Evolutionary conservation across 2,113 vertebrate genomes (phyloP), one percentile per base, ranked within the genome.

Genomic region (Mormoops blainvillei): DNA sequence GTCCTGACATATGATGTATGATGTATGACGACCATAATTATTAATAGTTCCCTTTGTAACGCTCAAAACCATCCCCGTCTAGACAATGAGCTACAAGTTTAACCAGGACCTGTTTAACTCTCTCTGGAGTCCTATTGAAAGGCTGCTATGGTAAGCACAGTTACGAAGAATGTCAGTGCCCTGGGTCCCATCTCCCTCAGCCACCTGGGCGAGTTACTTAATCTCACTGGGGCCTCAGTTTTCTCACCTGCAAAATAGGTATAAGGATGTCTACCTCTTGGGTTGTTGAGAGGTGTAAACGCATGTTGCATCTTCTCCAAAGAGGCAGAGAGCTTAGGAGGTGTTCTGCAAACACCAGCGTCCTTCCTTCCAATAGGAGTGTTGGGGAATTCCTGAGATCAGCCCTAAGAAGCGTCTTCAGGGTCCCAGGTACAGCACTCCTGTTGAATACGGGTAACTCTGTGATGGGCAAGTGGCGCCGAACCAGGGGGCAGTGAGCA

Each of bases 401-500:
- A n/a, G 54, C 13, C 61, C 61, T 38, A 28, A 22, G 43, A 9
- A 20, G 31, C 36, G 0, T 38, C 43, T 36, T 41, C 33, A 20
- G 73, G 91, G 68, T 81, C 41, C 18, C 0, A 0, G 14, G 56
- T 33, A 1, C 2, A 89, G 45, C 4, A 48, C 5, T 83, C 94
- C 84, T 73, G 24, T 65, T 70, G 91, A 97, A 94, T 24, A 87
- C 19, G 28, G 68, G n/a, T 9, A 3, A 12, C 26, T 76, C 45
- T 52, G 41, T 86, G 74, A 24, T 80, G 97, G 83, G 61, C 87
- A 92, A 81, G 50, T 56, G 67, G 63, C 28, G 12, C 61, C 31
- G 28, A 31, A 28, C 61, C 10, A 83, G 94, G 97, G 95, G 95
- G 87, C 84, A 87, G 54, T 81, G 94, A 93, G 89, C 88, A 96